These are phyloP conservation scores for Cephalopachus bancanus DNA, from an alignment of 2,797 vertebrate species.

Conservation along the genomic window DNA sequence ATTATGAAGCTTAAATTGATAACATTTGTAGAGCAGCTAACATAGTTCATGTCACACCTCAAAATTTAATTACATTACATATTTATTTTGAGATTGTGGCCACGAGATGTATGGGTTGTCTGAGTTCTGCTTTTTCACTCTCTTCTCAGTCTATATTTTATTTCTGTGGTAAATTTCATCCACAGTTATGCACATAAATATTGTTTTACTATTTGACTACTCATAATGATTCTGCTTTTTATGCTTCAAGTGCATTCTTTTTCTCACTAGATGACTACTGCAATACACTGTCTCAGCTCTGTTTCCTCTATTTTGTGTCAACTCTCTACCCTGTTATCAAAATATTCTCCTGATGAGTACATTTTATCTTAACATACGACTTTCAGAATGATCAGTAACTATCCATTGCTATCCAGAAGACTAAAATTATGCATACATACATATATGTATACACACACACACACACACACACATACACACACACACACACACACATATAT, in stretches of 20 bases:
- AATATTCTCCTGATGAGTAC: not conserved
- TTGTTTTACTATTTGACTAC: not conserved
- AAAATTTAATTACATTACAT: not conserved
- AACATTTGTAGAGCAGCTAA: not conserved
- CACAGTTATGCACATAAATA: not conserved
- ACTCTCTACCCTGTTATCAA: not conserved
- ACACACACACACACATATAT: too few species aligned
- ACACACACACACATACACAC: too few species aligned
- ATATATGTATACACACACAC: not conserved
- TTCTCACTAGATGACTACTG: not conserved
- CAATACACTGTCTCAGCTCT: not conserved
- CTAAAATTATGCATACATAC: not conserved
- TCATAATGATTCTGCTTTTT: not conserved
- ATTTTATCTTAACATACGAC: not conserved
- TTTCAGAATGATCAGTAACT: not conserved
- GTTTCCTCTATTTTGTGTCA: not conserved
- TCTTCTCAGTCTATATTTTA: not conserved
- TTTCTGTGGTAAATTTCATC: not conserved
- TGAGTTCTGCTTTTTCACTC: not conserved
- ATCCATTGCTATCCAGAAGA: not conserved
- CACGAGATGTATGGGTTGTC: not conserved
- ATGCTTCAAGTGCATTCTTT: not conserved
- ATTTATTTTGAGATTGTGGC: not conserved
- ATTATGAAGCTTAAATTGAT: not conserved
- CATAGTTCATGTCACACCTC: not conserved